Percentiles rank a stretch among this genome's conserved stretches.
phyloP scores from a whole-genome alignment of 2,113 vertebrate genomes.

The Sturnus vulgaris region DNA sequence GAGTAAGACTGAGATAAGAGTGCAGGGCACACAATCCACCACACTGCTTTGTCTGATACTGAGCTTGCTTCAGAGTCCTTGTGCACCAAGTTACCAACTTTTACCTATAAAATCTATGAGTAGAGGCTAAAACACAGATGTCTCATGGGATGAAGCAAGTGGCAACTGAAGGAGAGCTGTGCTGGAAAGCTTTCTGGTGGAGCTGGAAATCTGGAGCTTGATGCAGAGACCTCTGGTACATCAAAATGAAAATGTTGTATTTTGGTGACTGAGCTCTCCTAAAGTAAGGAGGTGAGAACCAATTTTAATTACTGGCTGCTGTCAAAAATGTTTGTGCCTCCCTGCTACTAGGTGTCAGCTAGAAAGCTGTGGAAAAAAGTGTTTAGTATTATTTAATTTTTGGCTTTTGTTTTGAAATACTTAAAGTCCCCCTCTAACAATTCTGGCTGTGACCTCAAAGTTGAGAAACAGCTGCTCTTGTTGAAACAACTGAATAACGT shows the following conservation, averaged over 20 bases:
- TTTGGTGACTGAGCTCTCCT: neutral
- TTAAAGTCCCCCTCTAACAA: rapidly evolving
- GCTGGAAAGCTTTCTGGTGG: neutral
- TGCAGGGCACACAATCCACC: neutral
- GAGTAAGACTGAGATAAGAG: neutral
- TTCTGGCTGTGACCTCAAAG: neutral
- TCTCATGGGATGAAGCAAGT: neutral
- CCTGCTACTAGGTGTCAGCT: neutral
- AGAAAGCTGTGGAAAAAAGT: neutral
- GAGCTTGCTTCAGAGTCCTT: neutral
- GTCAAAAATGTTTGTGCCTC: neutral
- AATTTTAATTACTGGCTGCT: neutral
- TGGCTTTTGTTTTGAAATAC: neutral
- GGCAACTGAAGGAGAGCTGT: neutral
- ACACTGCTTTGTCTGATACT: neutral
- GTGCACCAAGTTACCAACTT: neutral
- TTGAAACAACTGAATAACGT: neutral
- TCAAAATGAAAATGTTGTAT: neutral
- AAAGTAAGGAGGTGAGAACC: neutral
- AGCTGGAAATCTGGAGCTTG: neutral
- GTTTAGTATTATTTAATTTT: rapidly evolving
- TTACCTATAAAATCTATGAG: neutral
- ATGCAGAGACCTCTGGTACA: neutral
- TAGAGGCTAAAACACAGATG: neutral
- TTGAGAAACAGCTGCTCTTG: neutral